Evolutionary conservation across 92 coral and sea anemone species (phyloP).

Genomic region (Epizoanthus illoricatus): DNA sequence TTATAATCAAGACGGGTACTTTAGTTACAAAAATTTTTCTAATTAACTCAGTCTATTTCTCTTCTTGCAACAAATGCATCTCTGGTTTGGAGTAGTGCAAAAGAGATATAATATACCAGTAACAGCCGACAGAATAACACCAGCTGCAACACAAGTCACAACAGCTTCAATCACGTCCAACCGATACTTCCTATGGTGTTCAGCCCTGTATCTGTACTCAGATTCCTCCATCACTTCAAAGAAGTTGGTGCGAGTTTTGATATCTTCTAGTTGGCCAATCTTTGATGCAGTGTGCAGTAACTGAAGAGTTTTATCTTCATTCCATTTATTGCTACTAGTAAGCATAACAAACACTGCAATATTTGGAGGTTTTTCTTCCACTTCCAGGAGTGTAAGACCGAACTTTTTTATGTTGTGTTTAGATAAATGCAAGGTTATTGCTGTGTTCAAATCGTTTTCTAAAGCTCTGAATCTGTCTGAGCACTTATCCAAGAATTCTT

Average conservation of each 20-base stretch:
- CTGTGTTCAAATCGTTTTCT: conserved; percentile 29
- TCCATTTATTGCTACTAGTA: conserved; percentile 34
- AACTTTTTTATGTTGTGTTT: not conserved
- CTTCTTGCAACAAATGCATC: conserved; percentile 47
- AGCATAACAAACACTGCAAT: conserved; percentile 38
- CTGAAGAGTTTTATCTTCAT: conserved; percentile 12
- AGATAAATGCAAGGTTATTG: conserved; percentile 20
- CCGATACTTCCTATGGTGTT: not conserved
- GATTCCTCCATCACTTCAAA: conserved; percentile 54
- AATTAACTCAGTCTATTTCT: conserved; percentile 22
- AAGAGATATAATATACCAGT: conserved; percentile 57
- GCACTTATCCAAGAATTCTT: conserved; percentile 16
- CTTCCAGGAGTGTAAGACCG: conserved; percentile 33
- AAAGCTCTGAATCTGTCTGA: conserved; percentile 18
- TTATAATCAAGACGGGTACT: no score
- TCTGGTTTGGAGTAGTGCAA: conserved; percentile 76
- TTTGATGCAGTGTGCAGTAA: conserved; percentile 31
- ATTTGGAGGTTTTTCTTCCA: not conserved
- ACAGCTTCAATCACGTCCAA: conserved; percentile 64
- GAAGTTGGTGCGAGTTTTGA: conserved; percentile 8
- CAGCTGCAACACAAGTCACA: conserved; percentile 70
- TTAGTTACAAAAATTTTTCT: not conserved
- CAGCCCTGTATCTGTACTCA: conserved; percentile 17
- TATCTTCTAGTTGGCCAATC: conserved; percentile 42
- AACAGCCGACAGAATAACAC: conserved; percentile 57